A percentile compares a stretch with the other conserved stretches of the same genome.
phyloP scores from a whole-genome alignment of 2,888 invertebrate species.

The Branchipolynoe longqiensis region DNA sequence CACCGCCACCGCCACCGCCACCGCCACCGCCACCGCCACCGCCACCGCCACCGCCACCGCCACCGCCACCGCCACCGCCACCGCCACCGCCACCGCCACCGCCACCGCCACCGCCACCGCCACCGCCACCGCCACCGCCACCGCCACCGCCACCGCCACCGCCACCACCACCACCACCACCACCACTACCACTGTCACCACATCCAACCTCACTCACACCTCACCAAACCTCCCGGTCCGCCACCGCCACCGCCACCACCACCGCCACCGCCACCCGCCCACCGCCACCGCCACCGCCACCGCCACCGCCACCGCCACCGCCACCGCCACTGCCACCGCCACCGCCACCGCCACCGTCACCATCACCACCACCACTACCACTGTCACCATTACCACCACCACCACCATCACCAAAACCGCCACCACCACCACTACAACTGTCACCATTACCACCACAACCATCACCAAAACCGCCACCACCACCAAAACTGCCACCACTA shows the following conservation, averaged over 20 bases:
- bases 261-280: constrained; percentile 40
- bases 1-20: not conserved
- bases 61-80: constrained; percentile 39
- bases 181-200: too few species aligned
- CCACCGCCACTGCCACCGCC: not conserved
- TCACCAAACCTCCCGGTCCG: constrained; percentile 55
- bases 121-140: constrained; percentile 46
- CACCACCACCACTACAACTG: constrained; percentile 54
- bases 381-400: constrained; percentile 21
- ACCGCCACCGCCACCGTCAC: not conserved
- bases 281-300: constrained; percentile 13
- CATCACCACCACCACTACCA: constrained; percentile 3
- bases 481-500: too few species aligned
- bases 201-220: constrained; percentile 65
- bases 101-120: constrained; percentile 52
- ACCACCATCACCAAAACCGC: constrained; percentile 9
- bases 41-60: constrained; percentile 10
- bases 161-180: too few species aligned
- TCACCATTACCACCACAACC: constrained; percentile 50
- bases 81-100: constrained; percentile 18
- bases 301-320: constrained; percentile 22
- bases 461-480: constrained; percentile 21
- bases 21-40: not conserved
- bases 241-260: constrained; percentile 22
- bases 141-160: constrained; percentile 1